Conservation (phyloP, 1,140 invertebrate genomes). For the Planococcus citri region DNA sequence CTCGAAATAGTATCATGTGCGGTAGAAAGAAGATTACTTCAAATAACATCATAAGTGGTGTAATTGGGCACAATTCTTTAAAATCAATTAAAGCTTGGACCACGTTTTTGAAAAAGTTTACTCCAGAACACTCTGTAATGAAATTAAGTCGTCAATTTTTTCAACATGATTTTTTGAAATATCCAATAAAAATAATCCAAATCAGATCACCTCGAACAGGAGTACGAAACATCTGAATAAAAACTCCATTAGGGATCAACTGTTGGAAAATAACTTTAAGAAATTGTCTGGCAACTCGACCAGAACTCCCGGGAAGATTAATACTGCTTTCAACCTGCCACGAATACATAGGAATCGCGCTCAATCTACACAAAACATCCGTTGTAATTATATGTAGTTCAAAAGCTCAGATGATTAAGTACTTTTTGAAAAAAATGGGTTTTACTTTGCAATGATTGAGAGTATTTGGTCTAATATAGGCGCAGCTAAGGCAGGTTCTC, state of each 20-base stretch:
- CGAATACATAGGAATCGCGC: constrained; percentile 60
- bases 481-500: constrained; percentile 86
- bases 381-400: too few species aligned
- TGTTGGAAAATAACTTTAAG: constrained; percentile 92
- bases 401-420: too few species aligned
- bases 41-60: constrained; percentile 78
- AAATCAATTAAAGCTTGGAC: constrained; percentile 90
- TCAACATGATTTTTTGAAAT: neutral
- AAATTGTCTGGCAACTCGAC: constrained; percentile 93
- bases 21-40: constrained; percentile 46
- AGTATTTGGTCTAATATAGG: constrained; percentile 85
- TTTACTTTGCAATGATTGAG: constrained; percentile 64
- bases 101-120: constrained; percentile 85
- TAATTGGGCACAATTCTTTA: constrained; percentile 87
- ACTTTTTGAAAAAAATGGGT: neutral
- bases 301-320: constrained; percentile 73
- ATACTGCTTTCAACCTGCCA: constrained; percentile 85
- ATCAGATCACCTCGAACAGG: constrained; percentile 54
- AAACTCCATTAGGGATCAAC: constrained; percentile 88
- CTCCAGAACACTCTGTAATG: constrained; percentile 46
- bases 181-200: neutral
- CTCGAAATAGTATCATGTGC: too few species aligned
- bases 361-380: constrained; percentile 33
- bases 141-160: neutral
- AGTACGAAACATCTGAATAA: constrained; percentile 89